Evolutionary conservation across 2,888 invertebrate species (phyloP).

Genomic region (Epistrophe grossulariae): DNA sequence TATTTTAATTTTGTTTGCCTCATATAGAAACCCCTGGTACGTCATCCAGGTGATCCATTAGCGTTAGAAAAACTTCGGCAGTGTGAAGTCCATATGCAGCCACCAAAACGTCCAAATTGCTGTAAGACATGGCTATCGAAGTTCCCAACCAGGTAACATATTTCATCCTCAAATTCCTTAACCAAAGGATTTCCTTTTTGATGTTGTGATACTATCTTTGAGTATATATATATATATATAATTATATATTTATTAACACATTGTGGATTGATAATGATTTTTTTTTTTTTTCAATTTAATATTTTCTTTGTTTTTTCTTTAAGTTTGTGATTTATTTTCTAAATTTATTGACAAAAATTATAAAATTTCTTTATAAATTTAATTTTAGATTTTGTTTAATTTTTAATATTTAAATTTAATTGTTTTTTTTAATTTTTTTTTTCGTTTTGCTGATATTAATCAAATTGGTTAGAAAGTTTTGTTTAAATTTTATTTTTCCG

Average conservation of each 20-base stretch:
- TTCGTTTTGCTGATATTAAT: conserved; percentile 30
- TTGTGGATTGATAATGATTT: conserved; percentile 66
- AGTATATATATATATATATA: conserved; percentile 55
- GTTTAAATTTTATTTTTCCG: not conserved
- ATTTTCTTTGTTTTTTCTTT: conserved; percentile 13
- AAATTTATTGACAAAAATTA: conserved; percentile 22
- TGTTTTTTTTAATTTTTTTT: conserved; percentile 16
- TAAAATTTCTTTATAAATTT: not conserved
- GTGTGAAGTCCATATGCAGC: conserved; percentile 95
- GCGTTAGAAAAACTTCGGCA: conserved; percentile 93
- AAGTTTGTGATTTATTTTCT: conserved; percentile 30
- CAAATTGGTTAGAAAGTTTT: conserved; percentile 29
- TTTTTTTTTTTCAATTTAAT: conserved; percentile 15
- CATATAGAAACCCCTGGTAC: conserved; percentile 93
- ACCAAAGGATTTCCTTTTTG: conserved; percentile 84
- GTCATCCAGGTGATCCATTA: conserved; percentile 91
- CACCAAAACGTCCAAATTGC: conserved; percentile 92
- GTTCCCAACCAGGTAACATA: conserved; percentile 91
- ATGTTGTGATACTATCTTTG: conserved; percentile 82
- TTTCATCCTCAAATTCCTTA: conserved; percentile 72
- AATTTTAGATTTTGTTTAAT: conserved; percentile 22
- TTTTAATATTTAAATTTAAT: not conserved
- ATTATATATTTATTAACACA: conserved; percentile 62
- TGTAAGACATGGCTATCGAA: conserved; percentile 97
- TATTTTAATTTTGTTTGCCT: conserved; percentile 46